These are phyloP conservation scores for Caenorhabditis zanzibari DNA, from an alignment of 2,888 invertebrate species.

Conservation along the genomic window DNA sequence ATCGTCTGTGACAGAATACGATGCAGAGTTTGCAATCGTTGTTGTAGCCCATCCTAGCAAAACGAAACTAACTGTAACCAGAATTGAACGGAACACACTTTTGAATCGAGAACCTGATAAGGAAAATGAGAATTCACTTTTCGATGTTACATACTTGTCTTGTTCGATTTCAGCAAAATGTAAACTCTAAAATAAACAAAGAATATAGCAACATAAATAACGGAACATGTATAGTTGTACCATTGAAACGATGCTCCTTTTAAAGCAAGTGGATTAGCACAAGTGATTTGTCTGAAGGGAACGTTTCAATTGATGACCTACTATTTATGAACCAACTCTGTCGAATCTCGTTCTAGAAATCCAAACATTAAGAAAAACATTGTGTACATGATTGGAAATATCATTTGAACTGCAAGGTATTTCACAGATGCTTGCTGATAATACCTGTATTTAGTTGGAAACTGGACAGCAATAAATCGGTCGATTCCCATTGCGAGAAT, in stretches of 20 bases:
- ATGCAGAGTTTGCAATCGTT: constrained; percentile 56
- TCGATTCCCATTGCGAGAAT: constrained; percentile 69
- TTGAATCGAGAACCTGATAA: constrained; percentile 64
- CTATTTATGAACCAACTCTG: neutral
- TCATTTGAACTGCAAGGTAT: constrained; percentile 53
- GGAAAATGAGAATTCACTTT: neutral
- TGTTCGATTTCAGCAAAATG: constrained; percentile 51
- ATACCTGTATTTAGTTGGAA: constrained; percentile 62
- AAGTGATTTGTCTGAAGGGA: constrained; percentile 55
- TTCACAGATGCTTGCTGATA: constrained; percentile 50
- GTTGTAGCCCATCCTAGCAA: constrained; percentile 66
- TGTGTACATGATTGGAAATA: constrained; percentile 58
- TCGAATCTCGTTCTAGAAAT: constrained; percentile 36
- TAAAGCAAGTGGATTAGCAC: constrained; percentile 63
- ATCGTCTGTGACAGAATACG: constrained; percentile 46
- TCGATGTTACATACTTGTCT: constrained; percentile 47
- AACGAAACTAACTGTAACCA: constrained; percentile 62
- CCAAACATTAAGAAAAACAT: constrained; percentile 41
- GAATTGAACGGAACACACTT: constrained; percentile 65
- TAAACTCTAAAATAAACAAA: constrained; percentile 55
- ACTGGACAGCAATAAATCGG: constrained; percentile 66
- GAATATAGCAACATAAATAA: constrained; percentile 58
- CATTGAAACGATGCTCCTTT: constrained; percentile 54
- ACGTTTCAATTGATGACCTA: neutral
- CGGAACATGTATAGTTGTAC: constrained; percentile 61